Evolutionary conservation across 2,888 invertebrate species (phyloP), one percentile per base, ranked within the genome.

Genomic region (Galerucella nymphaeae): DNA sequence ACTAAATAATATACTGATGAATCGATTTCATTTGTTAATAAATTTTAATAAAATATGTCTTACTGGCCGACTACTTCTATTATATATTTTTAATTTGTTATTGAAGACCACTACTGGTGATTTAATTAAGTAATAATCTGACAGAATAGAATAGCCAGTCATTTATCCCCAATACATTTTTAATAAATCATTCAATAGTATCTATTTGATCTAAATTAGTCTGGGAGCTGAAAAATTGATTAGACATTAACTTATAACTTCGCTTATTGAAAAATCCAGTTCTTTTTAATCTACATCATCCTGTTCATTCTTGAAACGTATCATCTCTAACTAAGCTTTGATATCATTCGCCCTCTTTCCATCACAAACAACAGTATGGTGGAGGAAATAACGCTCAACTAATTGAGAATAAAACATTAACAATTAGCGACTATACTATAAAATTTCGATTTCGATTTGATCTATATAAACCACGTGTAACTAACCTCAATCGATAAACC

Each of bases 41-140:
- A 38, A 38, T 38, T 38, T 38, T 8, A 38, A 38, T 8, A 30
- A 38, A 38, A 38, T 38, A 38, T 38, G 9, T 38, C 9, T 38
- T 2, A 45, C 14, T 14, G 45, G 14, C 14, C 11, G n/a, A n/a
- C 13, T 45, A 14, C 45, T 14, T 45, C 45, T 45, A 45, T 45
- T 14, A 45, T 13, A 45, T 66, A 57, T 50, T 70, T 63, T 57
- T 18, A 57, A 45, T 64, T 70, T 57, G 59, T 41, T 63, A 30
- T 18, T 55, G 45, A n/a, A 64, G 45, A 58, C 58, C 42, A 70
- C 63, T 70, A 70, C 63, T 23, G 70, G 50, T 42, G 59, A 70
- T 63, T 70, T 63, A 70, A 70, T 70, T 70, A 64, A 63, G 57
- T 48, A 57, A 64, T 70, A 70, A 70, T 70, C 70, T 45, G 70